These are phyloP conservation scores for Chrysopa pallens DNA, from an alignment of 1,140 invertebrate genomes.

Conservation along the genomic window DNA sequence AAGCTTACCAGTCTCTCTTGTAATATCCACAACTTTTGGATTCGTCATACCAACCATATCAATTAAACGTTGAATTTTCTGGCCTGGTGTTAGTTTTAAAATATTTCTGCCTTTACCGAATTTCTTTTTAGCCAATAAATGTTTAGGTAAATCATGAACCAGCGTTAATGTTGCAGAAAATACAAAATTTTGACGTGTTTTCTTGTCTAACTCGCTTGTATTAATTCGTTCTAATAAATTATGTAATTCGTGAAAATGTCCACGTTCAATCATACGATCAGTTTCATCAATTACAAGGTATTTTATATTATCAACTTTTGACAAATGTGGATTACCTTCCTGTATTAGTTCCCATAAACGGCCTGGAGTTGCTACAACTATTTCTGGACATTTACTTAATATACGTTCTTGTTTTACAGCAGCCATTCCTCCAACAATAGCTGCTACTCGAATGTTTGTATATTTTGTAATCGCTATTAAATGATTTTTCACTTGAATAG, in stretches of 20 bases:
- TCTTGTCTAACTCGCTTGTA: constrained; percentile 32
- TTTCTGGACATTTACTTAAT: constrained; percentile 65
- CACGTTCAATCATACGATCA: constrained; percentile 92
- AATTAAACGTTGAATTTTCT: constrained; percentile 54
- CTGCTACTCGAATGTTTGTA: constrained; percentile 51
- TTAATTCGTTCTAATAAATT: constrained; percentile 70
- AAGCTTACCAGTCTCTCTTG: constrained; percentile 39
- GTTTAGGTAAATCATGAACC: constrained; percentile 63
- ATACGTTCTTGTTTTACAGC: constrained; percentile 81
- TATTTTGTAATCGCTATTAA: constrained; percentile 63
- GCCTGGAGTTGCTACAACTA: constrained; percentile 92
- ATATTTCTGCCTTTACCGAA: constrained; percentile 32
- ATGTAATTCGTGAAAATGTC: constrained; percentile 88
- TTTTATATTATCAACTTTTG: constrained; percentile 48
- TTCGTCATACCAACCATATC: constrained; percentile 64
- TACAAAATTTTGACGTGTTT: constrained; percentile 76
- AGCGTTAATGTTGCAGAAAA: constrained; percentile 95
- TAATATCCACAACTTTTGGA: constrained; percentile 88
- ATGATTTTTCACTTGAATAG: constrained; percentile 84
- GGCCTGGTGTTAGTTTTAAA: constrained; percentile 41
- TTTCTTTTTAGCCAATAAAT: constrained; percentile 47
- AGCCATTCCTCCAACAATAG: constrained; percentile 79
- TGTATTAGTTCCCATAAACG: constrained; percentile 84
- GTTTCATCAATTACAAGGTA: constrained; percentile 95
- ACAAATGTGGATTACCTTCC: constrained; percentile 57